Conservation (phyloP, 1,140 invertebrate species). For the Pseudomyrmex dendroicus region DNA sequence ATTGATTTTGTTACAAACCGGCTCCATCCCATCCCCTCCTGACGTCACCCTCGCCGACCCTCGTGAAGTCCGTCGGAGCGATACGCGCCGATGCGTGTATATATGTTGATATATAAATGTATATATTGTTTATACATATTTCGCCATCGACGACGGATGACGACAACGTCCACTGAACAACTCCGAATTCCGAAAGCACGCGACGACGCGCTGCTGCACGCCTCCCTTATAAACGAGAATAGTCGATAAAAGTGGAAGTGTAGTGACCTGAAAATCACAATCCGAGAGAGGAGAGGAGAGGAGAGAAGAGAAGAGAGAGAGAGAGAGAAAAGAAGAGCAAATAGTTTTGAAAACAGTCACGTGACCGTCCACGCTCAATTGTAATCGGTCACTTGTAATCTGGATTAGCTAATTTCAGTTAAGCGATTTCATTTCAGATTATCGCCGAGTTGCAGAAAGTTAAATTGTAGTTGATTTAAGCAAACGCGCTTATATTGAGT, state of each 20-base stretch:
- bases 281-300: not conserved
- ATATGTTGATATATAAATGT: conserved; percentile 51
- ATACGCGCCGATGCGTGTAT: conserved; percentile 81
- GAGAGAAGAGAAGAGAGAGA: not conserved
- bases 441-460: not conserved
- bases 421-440: not conserved
- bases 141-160: conserved; percentile 55
- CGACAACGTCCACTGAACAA: conserved; percentile 59
- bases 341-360: conserved; percentile 4
- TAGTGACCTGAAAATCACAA: conserved; percentile 34
- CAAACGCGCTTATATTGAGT: not conserved
- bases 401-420: conserved; percentile 3
- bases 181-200: conserved; percentile 48
- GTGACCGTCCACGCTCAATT: not conserved
- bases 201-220: not conserved
- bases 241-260: conserved; percentile 34
- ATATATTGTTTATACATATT: conserved; percentile 65
- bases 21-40: conserved; percentile 67
- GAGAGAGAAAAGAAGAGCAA: no score
- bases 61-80: conserved; percentile 72
- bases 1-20: conserved; percentile 85
- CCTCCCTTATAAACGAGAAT: conserved; percentile 8
- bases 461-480: not conserved
- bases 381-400: not conserved
- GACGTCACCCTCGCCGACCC: conserved; percentile 67